Percentiles rank a stretch among this genome's conserved stretches.
These are phyloP conservation scores for Rhodeus uyekii DNA, from an alignment of 2,797 vertebrate genomes.

Conservation along the genomic window DNA sequence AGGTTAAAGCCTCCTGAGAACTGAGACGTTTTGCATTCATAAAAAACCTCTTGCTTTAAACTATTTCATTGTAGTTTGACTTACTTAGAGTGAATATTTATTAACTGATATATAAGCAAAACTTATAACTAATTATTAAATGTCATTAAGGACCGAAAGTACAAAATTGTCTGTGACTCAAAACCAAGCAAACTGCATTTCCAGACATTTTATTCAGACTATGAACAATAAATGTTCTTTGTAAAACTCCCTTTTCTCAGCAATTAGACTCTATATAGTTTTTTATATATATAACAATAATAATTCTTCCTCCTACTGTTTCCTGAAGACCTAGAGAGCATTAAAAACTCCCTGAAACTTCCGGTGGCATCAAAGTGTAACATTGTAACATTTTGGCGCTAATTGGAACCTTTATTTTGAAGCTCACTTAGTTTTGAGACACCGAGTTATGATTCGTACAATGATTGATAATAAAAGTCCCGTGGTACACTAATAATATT, in stretches of 20 bases:
- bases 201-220: not conserved
- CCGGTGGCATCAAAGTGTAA: too few relatives aligned
- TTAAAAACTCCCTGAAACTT: not conserved
- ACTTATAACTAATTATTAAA: not conserved
- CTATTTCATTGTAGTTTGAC: not conserved
- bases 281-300: too few relatives aligned
- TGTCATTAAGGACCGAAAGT: not conserved
- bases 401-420: slow-evolving; percentile 31
- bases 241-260: not conserved
- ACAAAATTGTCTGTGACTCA: not conserved
- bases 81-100: not conserved
- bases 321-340: too few relatives aligned
- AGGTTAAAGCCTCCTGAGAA: not conserved
- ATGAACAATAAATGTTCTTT: not conserved
- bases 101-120: not conserved
- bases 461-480: slow-evolving; percentile 28
- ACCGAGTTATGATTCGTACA: not conserved
- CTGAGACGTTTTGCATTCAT: not conserved
- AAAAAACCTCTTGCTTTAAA: too few relatives aligned
- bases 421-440: not conserved
- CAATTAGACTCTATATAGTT: not conserved
- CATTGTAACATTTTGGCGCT: not conserved
- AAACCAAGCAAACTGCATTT: not conserved
- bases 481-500: not conserved
- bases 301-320: too few relatives aligned